These are phyloP conservation scores for Phataginus tricuspis DNA, from an alignment of 2,797 vertebrate genomes.

Conservation along the genomic window DNA sequence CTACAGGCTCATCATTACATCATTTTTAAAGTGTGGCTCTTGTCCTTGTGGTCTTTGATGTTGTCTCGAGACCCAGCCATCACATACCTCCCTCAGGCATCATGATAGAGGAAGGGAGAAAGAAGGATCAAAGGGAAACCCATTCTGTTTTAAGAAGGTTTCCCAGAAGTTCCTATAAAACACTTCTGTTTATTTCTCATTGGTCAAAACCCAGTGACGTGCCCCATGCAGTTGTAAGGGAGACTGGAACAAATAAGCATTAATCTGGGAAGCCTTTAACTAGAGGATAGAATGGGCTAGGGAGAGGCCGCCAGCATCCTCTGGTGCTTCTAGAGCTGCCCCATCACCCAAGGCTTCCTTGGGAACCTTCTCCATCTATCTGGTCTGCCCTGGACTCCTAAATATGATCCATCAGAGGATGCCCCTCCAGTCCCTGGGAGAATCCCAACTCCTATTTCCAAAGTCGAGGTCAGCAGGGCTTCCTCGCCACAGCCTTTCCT, in stretches of 20 bases:
- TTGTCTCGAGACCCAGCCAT: not conserved
- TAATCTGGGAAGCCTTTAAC: not conserved
- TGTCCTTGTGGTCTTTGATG: not conserved
- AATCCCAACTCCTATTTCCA: not conserved
- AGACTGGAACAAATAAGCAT: not conserved
- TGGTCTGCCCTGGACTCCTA: not conserved
- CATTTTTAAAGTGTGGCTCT: not conserved
- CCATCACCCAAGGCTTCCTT: not conserved
- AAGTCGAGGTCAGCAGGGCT: not conserved
- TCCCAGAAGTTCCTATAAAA: not conserved
- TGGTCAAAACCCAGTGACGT: not conserved
- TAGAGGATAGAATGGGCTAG: not conserved
- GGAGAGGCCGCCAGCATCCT: not conserved
- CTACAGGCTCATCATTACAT: not conserved
- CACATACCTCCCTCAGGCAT: not conserved
- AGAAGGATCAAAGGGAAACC: not conserved
- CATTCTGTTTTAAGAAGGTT: not conserved
- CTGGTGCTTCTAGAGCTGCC: not conserved
- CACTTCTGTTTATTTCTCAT: not conserved
- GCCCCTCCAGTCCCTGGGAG: not conserved
- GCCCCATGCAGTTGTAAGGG: not conserved
- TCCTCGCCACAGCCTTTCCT: not conserved
- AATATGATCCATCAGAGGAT: not conserved
- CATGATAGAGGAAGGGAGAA: not conserved
- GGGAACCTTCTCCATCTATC: not conserved